Base-by-base conservation (phyloP, 2,888 invertebrate species). In the Cephonodes hylas region DNA sequence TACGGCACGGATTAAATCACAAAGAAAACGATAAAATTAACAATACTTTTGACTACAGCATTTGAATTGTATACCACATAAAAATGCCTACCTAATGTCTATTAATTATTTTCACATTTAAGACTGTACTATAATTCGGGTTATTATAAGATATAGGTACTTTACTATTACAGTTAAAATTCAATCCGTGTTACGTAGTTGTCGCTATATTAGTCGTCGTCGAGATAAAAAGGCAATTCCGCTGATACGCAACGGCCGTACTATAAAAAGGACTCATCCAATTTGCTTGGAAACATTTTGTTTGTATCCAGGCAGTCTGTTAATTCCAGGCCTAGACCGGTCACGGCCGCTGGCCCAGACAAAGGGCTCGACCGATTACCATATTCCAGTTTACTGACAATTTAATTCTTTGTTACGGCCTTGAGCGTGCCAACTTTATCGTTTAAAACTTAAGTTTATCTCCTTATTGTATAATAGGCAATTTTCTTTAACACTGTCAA, bases 311-410 rank as follows among this genome's bases (percentile, higher is more conserved):
- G 65, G 63, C 64, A 67, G 69, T 60, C 66, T 69, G 71, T 69
- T 72, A 70, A 76, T 76, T 75, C 72, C 63, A 70, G 67, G 62
- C 63, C 65, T 66, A 58, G 66, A 69, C 68, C 70, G 73, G 76
- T 77, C 76, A 77, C 66, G 76, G 78, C 67, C 74, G 65, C 64
- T 45, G 60, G 66, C 61, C 63, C 64, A 71, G 65, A 73, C 70
- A 72, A 74, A 68, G 66, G 70, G 60, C 66, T 65, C 62, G 60
- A 60, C 27, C 46, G 59, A 46, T 60, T 63, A 61, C 57, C 57
- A 61, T 66, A 64, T 59, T 63, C 25, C 34, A 20, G 38, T 48
- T 22, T 65, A 63, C 62, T 53, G 64, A 65, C 62, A 46, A 59
- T 61, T 25, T 38, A 48, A 46, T 45, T 34, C 3, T 15, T 53